Evolutionary conservation across 53 echinoderm and acorn worm species (phyloP), one percentile per base, ranked within the genome.

Genomic region (Hippasteria phrygiana): DNA sequence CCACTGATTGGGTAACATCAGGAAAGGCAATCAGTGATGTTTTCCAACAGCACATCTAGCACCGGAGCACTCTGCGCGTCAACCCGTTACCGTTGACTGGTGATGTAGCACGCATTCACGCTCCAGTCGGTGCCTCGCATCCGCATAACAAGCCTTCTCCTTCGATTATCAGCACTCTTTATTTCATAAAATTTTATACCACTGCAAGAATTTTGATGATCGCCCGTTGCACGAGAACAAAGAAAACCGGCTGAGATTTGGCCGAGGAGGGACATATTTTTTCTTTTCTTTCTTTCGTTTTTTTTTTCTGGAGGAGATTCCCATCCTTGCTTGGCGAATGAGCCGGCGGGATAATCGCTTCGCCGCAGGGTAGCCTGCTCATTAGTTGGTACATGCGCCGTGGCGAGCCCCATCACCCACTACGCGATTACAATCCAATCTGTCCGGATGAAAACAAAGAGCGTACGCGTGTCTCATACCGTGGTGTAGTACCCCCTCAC

Each of bases 111-210:
- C 85, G 27, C 4, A 43, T 41, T n/a, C 31, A 45, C 47, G 13
- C 50, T 71, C 48, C 39, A 28, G 9, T 42, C 45, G 43, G 26
- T 63, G 43, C 47, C 43, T 55, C 71, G 54, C 70, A 50, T 53
- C 13, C 71, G 22, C 51, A 70, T 85, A 85, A 85, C 70, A 85
- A 70, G 70, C 85, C 85, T 36, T 48, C 85, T 50, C 85, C 51
- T 71, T 85, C 85, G 48, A 85, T 85, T 70, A 85, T 70, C 33
- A 69, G 71, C 34, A 33, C 48, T 71, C 53, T 79, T 67, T 70
- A 85, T 85, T 85, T 85, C 85, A 85, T 90, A 90, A 90, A 90
- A 80, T 90, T 80, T 90, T 90, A 90, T 90, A 90, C 82, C 90
- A 78, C 73, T 82, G 90, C 73, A 90, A 90, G 90, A 90, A 90